Evolutionary conservation across 2,797 vertebrate species (phyloP).

Genomic region (Diglossa cyanea): DNA sequence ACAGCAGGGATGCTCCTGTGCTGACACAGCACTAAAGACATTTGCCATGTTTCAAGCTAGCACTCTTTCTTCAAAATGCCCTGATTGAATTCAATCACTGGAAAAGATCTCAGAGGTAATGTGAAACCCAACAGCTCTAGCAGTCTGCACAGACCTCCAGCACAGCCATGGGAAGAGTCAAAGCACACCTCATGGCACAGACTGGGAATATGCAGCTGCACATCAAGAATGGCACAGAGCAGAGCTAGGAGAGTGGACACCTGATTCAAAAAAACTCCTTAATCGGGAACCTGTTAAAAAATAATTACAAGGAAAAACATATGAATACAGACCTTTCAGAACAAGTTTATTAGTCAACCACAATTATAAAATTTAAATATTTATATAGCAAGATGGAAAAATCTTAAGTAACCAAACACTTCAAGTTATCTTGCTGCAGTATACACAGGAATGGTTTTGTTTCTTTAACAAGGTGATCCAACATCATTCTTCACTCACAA

Average conservation of each 20-base stretch:
- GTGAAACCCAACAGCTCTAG: neutral
- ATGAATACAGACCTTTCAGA: conserved; percentile 1
- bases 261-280: neutral
- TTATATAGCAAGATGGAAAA: conserved; percentile 56
- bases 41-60: neutral
- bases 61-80: neutral
- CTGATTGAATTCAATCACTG: neutral
- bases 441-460: conserved; percentile 68
- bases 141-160: neutral
- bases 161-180: neutral
- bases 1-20: neutral
- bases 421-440: conserved; percentile 60
- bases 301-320: neutral
- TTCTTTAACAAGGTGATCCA: conserved; percentile 25
- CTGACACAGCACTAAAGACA: neutral
- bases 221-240: neutral
- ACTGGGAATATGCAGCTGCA: fast-evolving
- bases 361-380: conserved; percentile 71
- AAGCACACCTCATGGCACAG: neutral
- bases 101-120: neutral
- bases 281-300: neutral
- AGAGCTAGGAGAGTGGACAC: neutral
- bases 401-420: conserved; percentile 30
- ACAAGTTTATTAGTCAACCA: conserved; percentile 71
- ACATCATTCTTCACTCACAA: conserved; percentile 19